Evolutionary conservation across 2,113 vertebrate species (phyloP).

Genomic region (Phaethon lepturus): DNA sequence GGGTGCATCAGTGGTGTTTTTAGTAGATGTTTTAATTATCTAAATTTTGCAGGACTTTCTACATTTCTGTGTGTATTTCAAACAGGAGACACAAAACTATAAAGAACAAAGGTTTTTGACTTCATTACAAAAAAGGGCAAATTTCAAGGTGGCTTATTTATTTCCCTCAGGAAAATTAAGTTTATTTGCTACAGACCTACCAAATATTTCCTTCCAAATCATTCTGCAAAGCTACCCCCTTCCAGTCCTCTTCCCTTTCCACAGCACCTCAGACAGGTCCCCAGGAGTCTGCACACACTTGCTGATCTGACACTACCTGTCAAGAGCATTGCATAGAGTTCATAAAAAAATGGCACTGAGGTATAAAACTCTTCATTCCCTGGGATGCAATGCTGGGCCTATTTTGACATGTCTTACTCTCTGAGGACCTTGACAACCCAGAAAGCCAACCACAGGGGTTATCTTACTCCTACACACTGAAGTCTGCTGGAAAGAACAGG

Average conservation of each 20-base stretch:
- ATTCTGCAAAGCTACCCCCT: not conserved
- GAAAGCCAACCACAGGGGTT: not conserved
- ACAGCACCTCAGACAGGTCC: not conserved
- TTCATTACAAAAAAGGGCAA: not conserved
- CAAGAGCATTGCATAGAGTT: fast-evolving
- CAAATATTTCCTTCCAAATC: not conserved
- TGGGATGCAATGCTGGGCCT: not conserved
- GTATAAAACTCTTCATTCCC: not conserved
- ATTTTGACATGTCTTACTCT: not conserved
- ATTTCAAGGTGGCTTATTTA: not conserved
- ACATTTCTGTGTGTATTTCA: not conserved
- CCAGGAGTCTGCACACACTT: not conserved
- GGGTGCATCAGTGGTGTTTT: not conserved
- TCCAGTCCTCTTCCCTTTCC: not conserved
- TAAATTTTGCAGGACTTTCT: not conserved
- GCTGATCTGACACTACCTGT: not conserved
- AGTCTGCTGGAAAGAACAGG: not conserved
- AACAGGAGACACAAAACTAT: not conserved
- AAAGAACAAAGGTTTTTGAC: not conserved
- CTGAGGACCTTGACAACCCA: not conserved
- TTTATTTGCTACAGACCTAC: not conserved
- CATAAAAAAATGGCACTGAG: no score
- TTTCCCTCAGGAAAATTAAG: not conserved
- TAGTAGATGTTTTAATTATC: not conserved
- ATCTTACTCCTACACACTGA: not conserved